phyloP scores from a whole-genome alignment of 2,888 invertebrate species.

The Pollenia angustigena region DNA sequence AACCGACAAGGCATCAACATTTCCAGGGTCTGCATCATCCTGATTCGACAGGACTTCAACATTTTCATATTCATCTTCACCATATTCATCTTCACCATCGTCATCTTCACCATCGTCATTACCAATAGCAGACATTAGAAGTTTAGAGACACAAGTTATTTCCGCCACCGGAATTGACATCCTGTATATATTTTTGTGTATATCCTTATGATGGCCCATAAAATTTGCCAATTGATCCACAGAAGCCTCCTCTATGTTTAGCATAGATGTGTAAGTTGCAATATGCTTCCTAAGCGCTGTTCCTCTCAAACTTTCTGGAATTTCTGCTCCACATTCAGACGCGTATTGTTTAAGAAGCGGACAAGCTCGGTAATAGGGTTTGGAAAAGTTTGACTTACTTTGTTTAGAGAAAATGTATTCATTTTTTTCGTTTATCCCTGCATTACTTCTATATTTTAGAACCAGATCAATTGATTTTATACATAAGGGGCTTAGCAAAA shows the following conservation, averaged over 20 bases:
- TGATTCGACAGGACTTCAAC: not conserved
- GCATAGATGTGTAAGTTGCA: not conserved
- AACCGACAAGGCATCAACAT: too few relatives aligned
- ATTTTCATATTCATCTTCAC: not conserved
- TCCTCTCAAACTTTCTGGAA: constrained; percentile 48
- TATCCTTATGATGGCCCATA: constrained; percentile 9
- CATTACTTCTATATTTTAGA: too few relatives aligned
- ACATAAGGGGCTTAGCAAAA: too few relatives aligned
- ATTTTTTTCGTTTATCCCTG: too few relatives aligned
- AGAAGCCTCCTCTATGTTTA: not conserved
- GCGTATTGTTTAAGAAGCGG: constrained; percentile 23
- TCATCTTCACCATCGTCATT: not conserved
- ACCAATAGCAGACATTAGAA: constrained; percentile 7
- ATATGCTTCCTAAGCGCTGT: constrained; percentile 19
- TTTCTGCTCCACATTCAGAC: constrained; percentile 31
- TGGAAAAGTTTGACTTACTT: not conserved
- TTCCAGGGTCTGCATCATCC: too few relatives aligned
- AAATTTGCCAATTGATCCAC: not conserved
- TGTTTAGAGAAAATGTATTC: not conserved
- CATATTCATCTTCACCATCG: too few relatives aligned
- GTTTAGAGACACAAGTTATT: not conserved
- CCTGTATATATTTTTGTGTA: constrained; percentile 5
- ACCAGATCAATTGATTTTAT: too few relatives aligned
- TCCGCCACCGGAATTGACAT: not conserved
- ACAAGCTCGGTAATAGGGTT: constrained; percentile 33